These are phyloP conservation scores for Anolis sagrei DNA, from an alignment of 2,113 vertebrate genomes.

Conservation along the genomic window DNA sequence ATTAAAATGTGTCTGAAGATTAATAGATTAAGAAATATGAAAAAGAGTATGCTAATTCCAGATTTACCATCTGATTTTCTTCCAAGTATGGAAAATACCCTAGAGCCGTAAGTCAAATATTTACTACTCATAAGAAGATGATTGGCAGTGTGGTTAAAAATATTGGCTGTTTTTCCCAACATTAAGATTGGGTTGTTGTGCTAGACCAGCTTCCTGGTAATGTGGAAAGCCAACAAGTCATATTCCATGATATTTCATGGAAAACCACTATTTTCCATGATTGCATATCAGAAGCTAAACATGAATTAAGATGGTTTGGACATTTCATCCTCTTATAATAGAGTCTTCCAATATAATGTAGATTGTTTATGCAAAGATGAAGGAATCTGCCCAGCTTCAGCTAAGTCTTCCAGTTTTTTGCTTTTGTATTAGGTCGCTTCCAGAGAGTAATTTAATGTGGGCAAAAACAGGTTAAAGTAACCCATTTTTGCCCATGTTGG, in stretches of 20 bases:
- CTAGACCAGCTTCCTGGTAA: neutral
- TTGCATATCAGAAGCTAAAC: neutral
- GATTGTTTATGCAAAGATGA: no score
- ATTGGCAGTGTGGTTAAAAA: constrained; percentile 12
- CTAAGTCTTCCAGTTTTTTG: no score
- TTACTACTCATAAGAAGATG: constrained; percentile 21
- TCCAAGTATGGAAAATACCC: neutral
- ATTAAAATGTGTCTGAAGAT: constrained; percentile 3
- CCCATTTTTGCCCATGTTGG: no score
- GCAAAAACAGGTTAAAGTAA: no score
- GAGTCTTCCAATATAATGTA: no score
- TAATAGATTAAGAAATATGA: neutral
- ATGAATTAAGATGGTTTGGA: neutral
- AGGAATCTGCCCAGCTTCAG: no score
- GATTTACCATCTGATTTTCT: constrained; percentile 15
- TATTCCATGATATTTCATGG: constrained; percentile 10
- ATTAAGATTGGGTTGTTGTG: neutral
- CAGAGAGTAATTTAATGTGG: no score
- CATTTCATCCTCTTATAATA: no score
- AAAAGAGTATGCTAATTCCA: neutral
- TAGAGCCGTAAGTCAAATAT: constrained; percentile 12
- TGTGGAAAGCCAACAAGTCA: neutral
- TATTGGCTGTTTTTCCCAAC: constrained; percentile 5
- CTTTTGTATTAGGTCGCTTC: no score
- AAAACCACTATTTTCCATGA: constrained; percentile 7